These are phyloP conservation scores for Xylophagus ater DNA, from an alignment of 2,888 invertebrate species.

Conservation along the genomic window DNA sequence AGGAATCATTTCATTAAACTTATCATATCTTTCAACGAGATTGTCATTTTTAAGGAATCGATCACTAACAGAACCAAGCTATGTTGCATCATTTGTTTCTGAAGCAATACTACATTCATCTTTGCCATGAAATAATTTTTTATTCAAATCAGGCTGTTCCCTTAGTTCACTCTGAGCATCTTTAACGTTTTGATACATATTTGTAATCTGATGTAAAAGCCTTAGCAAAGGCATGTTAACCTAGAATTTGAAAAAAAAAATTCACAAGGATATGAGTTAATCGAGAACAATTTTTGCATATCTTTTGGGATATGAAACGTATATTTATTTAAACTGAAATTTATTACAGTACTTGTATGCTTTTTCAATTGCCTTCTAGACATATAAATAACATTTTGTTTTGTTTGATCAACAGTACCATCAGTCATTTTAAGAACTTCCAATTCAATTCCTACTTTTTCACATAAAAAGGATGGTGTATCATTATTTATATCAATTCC, in stretches of 20 bases:
- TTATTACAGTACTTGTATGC: conserved; percentile 83
- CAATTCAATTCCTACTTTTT: conserved; percentile 79
- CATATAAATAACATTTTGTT: conserved; percentile 75
- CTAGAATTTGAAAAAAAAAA: conserved; percentile 30
- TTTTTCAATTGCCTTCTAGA: conserved; percentile 79
- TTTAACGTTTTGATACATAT: conserved; percentile 95
- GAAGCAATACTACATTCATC: conserved; percentile 49
- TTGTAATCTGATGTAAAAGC: conserved; percentile 88
- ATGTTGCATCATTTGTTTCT: conserved; percentile 36
- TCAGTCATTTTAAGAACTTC: conserved; percentile 84
- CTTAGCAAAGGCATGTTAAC: conserved; percentile 91
- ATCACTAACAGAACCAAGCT: conserved; percentile 33
- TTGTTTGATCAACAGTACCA: conserved; percentile 75
- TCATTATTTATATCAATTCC: conserved; percentile 36
- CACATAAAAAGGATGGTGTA: conserved; percentile 84
- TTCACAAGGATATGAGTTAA: background rate
- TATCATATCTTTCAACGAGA: conserved; percentile 38
- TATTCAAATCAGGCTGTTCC: conserved; percentile 47
- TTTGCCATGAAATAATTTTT: conserved; percentile 41
- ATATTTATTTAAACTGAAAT: conserved; percentile 82
- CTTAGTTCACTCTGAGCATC: conserved; percentile 86
- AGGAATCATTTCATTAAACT: conserved; percentile 34
- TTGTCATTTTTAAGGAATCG: conserved; percentile 33
- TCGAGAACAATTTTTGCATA: conserved; percentile 22
- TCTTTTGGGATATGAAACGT: conserved; percentile 85